Percentiles rank a stretch among this genome's conserved stretches.
Evolutionary conservation across 2,113 vertebrate species (phyloP).

Genomic region (Salvelinus fontinalis): DNA sequence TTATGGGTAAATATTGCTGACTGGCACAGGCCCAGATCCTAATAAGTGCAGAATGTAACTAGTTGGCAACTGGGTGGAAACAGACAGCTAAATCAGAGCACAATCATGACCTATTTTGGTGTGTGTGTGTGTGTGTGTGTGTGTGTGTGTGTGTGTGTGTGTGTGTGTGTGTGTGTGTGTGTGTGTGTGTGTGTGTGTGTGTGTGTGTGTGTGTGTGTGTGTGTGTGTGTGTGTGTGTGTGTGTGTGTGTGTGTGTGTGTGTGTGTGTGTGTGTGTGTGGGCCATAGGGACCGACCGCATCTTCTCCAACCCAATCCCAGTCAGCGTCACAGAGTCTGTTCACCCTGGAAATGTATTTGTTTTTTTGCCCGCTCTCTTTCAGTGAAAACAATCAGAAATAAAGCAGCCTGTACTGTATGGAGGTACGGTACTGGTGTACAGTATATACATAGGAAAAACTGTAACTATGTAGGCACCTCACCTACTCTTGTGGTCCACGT

Average conservation of each 20-base stretch:
- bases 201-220: too few relatives aligned
- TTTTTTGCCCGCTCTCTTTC: constrained; percentile 54
- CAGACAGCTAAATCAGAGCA: constrained; percentile 90
- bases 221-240: constrained; percentile 49
- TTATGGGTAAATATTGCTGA: constrained; percentile 74
- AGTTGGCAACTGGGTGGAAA: constrained; percentile 84
- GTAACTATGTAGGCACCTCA: constrained; percentile 83
- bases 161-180: too few relatives aligned
- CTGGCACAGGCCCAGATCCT: constrained; percentile 86
- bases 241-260: too few relatives aligned
- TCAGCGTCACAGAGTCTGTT: constrained; percentile 82
- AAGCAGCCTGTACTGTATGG: constrained; percentile 34
- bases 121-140: constrained; percentile 49
- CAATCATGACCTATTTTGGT: constrained; percentile 91
- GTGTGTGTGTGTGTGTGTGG: too few relatives aligned
- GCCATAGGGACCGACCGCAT: constrained; percentile 86
- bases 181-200: constrained; percentile 49
- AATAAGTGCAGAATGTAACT: constrained; percentile 78
- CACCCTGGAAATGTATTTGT: constrained; percentile 81
- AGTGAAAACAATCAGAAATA: constrained; percentile 28
- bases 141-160: too few relatives aligned
- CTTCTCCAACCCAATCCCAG: constrained; percentile 84
- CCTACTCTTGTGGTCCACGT: constrained; percentile 89
- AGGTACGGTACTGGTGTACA: constrained; percentile 67
- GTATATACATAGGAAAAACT: constrained; percentile 76